Conservation (phyloP, 2,797 vertebrate species). For the Myripristis murdjan region DNA sequence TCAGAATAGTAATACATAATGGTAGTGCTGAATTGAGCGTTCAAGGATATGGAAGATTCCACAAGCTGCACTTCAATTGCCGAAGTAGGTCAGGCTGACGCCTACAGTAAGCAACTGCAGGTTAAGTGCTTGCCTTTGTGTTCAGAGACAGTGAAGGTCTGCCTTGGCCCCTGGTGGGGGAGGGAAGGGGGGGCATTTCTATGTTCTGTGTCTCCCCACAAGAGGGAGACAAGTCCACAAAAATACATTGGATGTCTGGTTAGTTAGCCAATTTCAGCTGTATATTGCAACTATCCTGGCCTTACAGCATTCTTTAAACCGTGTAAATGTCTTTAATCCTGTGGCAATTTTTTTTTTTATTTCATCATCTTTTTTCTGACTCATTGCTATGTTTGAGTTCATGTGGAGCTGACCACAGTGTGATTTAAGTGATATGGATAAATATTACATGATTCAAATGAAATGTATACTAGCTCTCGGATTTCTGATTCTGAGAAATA, state of each 20-base stretch:
- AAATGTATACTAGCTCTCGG: not conserved
- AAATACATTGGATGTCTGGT: slow-evolving; percentile 46
- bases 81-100: slow-evolving; percentile 83
- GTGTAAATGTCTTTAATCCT: slow-evolving; percentile 1
- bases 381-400: not conserved
- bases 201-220: slow-evolving; percentile 72
- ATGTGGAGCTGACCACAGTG: not conserved
- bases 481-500: not conserved
- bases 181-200: slow-evolving; percentile 15
- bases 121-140: slow-evolving; percentile 84
- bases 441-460: not conserved
- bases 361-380: not conserved
- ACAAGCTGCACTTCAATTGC: slow-evolving; percentile 59
- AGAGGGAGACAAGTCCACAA: slow-evolving; percentile 82
- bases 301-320: slow-evolving; percentile 3
- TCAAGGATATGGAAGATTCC: slow-evolving; percentile 74
- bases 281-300: not conserved
- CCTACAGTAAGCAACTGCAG: slow-evolving; percentile 80
- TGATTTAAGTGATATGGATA: not conserved
- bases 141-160: slow-evolving; percentile 74
- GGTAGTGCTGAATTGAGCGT: slow-evolving; percentile 60
- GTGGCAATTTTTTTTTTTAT: no score
- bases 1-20: slow-evolving; percentile 53
- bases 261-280: slow-evolving; percentile 9
- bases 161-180: slow-evolving; percentile 57